phyloP scores from a whole-genome alignment of 1,140 invertebrate species.

The Leptopilina clavipes region DNA sequence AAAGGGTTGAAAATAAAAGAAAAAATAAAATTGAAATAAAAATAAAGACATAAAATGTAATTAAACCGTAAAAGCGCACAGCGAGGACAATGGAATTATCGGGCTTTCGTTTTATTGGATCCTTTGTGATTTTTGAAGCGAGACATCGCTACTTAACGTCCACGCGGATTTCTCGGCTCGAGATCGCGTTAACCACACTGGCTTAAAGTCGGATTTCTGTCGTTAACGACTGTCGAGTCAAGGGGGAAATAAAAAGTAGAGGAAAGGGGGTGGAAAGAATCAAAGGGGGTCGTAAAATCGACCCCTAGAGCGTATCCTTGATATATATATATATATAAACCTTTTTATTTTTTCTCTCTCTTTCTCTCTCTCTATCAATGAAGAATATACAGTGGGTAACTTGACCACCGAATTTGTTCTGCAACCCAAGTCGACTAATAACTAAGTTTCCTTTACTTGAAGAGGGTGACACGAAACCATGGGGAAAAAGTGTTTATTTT shows the following conservation, averaged over 20 bases:
- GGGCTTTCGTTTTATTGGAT: slow-evolving; percentile 6
- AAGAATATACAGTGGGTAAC: slow-evolving; percentile 1
- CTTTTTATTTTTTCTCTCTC: not conserved
- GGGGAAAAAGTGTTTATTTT: slow-evolving; percentile 29
- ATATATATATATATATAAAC: not conserved
- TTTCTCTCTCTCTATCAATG: not conserved
- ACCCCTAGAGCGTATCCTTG: not conserved
- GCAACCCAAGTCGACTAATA: slow-evolving; percentile 27
- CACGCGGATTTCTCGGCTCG: not conserved
- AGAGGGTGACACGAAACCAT: slow-evolving; percentile 14
- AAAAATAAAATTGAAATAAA: not conserved
- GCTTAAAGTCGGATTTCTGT: slow-evolving; percentile 27
- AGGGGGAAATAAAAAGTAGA: slow-evolving; percentile 7
- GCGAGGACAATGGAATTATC: slow-evolving; percentile 28
- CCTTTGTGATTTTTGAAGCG: slow-evolving; percentile 34
- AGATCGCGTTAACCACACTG: slow-evolving; percentile 28
- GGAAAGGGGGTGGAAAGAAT: not conserved
- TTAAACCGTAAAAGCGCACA: slow-evolving; percentile 5
- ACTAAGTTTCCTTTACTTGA: slow-evolving; percentile 1
- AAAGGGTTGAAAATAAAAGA: not conserved
- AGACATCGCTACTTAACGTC: slow-evolving; percentile 26
- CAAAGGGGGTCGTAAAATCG: slow-evolving; percentile 29
- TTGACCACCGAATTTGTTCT: slow-evolving; percentile 30
- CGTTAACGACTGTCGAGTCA: slow-evolving; percentile 7
- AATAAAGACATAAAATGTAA: slow-evolving; percentile 1